These are phyloP conservation scores for Scolopax rusticola DNA, from an alignment of 2,797 vertebrate species.

Conservation along the genomic window DNA sequence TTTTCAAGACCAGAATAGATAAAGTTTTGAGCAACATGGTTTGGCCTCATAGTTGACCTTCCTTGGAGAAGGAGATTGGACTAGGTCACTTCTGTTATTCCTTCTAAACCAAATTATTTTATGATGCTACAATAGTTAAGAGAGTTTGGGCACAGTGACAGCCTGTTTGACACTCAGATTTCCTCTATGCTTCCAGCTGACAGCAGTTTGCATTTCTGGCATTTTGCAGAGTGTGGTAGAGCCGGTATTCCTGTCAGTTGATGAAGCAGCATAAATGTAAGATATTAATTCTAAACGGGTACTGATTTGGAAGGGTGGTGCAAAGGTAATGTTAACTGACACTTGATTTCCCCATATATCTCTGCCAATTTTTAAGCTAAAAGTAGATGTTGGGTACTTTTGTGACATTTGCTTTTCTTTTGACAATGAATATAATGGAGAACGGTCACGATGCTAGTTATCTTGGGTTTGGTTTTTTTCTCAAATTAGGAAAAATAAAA, in stretches of 20 bases:
- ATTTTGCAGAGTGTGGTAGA: background rate
- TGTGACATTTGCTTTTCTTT: background rate
- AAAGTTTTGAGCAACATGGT: background rate
- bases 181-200: background rate
- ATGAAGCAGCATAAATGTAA: background rate
- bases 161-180: rapidly evolving
- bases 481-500: background rate
- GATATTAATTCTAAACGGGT: background rate
- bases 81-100: background rate
- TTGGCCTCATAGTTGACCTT: background rate
- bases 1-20: background rate
- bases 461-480: background rate
- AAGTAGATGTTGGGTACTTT: background rate
- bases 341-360: rapidly evolving
- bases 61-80: background rate
- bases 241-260: background rate
- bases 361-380: background rate
- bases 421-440: background rate
- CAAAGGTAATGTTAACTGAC: rapidly evolving
- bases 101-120: background rate
- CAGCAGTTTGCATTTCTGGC: background rate
- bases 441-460: background rate
- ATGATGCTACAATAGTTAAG: background rate
- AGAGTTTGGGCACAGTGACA: background rate
- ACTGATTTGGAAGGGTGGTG: background rate